Percentiles rank a stretch among this genome's conserved stretches.
These are phyloP conservation scores for Myiotriccus ornatus DNA, from an alignment of 2,797 vertebrate species.

Conservation along the genomic window DNA sequence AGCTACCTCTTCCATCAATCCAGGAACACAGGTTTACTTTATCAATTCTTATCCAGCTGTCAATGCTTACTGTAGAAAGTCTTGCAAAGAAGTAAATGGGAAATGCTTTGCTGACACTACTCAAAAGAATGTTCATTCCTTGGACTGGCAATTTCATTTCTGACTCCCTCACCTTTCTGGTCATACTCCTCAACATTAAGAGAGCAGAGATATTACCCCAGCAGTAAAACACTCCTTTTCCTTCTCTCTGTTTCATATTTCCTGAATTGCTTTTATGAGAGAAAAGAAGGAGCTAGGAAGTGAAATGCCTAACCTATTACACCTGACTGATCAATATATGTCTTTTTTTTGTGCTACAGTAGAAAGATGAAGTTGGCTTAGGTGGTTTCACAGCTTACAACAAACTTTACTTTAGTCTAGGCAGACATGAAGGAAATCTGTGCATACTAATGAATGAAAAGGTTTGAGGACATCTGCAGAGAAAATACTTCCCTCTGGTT, in stretches of 20 bases:
- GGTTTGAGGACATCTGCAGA: background rate
- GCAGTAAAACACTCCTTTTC: background rate
- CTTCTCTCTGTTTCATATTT: constrained; percentile 12
- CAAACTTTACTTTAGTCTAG: background rate
- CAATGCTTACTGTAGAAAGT: background rate
- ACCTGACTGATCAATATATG: constrained; percentile 2
- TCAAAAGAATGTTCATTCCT: background rate
- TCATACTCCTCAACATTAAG: background rate
- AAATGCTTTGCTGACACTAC: constrained; percentile 27
- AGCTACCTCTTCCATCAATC: background rate
- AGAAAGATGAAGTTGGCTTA: constrained; percentile 1
- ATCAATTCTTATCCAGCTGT: background rate
- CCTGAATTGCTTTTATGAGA: constrained; percentile 17
- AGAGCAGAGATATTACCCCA: constrained; percentile 15
- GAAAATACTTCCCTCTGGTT: background rate
- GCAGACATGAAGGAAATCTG: background rate
- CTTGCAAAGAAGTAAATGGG: background rate
- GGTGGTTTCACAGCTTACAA: background rate
- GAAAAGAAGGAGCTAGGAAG: background rate
- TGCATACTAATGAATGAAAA: background rate
- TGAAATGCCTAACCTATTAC: background rate
- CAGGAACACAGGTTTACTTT: background rate
- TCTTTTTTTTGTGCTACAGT: background rate
- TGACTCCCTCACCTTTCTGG: background rate
- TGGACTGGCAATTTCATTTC: background rate